Conservation (phyloP, 2,888 invertebrate species). For the Apotomis turbidana region DNA sequence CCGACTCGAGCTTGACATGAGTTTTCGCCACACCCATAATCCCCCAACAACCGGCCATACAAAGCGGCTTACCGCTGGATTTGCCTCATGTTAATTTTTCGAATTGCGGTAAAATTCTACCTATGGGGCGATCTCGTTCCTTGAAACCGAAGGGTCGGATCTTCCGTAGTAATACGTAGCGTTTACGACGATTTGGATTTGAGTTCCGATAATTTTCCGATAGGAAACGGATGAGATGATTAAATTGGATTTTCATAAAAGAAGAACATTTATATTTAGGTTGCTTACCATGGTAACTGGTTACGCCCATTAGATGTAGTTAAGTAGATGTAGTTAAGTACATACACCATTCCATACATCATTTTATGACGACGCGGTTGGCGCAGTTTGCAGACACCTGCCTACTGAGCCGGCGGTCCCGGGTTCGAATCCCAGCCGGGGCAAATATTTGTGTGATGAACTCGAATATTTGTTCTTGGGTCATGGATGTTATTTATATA, state of each 20-base stretch:
- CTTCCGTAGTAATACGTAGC: background rate
- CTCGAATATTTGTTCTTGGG: too few relatives aligned
- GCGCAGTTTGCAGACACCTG: too few relatives aligned
- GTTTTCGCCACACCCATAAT: conserved; percentile 10
- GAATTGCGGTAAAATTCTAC: conserved; percentile 24
- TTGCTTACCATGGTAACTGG: conserved; percentile 3
- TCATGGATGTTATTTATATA: too few relatives aligned
- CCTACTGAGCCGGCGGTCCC: too few relatives aligned
- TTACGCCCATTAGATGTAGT: background rate
- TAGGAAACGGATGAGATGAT: conserved; percentile 15
- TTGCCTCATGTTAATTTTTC: conserved; percentile 31
- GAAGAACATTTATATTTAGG: background rate
- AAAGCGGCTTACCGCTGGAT: conserved; percentile 32
- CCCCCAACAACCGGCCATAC: conserved; percentile 17
- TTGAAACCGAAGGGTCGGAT: background rate
- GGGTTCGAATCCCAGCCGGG: too few relatives aligned
- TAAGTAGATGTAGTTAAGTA: too few relatives aligned
- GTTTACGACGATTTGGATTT: background rate
- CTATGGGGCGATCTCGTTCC: background rate
- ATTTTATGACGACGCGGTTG: too few relatives aligned
- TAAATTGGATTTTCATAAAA: conserved; percentile 4
- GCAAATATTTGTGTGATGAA: too few relatives aligned
- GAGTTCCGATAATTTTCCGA: conserved; percentile 7
- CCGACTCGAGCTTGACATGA: conserved; percentile 11
- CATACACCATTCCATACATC: too few relatives aligned